Evolutionary conservation across 1,140 invertebrate species (phyloP), one percentile per base, ranked within the genome.

Genomic region (Pseudomyrmex pallidus): DNA sequence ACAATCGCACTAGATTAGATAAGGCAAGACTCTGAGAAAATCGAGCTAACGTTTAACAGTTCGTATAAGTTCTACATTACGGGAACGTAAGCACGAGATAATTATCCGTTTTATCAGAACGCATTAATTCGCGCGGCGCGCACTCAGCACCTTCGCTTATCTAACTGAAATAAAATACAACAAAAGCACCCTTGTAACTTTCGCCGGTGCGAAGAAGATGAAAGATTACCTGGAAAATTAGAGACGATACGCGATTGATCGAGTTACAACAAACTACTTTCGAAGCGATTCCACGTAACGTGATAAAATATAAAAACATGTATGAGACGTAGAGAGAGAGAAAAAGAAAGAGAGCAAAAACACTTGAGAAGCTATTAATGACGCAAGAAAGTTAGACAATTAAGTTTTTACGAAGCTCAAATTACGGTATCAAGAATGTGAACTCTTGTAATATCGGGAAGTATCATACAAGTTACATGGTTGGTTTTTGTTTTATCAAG

Each of bases 1-100:
- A 63, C 15, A 20, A 62, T 17, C 5, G 13, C 0, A 35, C 15
- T 17, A 67, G 48, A 68, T 67, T 77, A 67, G 50, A 54, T 67
- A 67, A 67, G 56, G 35, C 13, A 56, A 7, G 52, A 77, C 3
- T 66, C n/a, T 66, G 12, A 7, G 35, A 5, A 17, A 57, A 67
- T 67, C 52, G 46, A 54, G 35, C 13, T 50, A 17, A 17, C 13
- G 66, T 44, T 67, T 67, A 13, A 7, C 13, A 0, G 7, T 15
- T 35, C 12, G 13, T 5, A 3, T 13, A 54, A 22, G 1, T 7
- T 20, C 2, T 62, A 20, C 25, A n/a, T 20, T 56, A 17, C 15
- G 12, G 7, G 12, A 44, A 15, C 7, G 46, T 3, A 50, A 63
- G 25, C 17, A 48, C 17, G 22, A 76, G 25, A 52, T 52, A 52